Evolutionary conservation across 1,140 invertebrate species (phyloP), one percentile per base, ranked within the genome.

Genomic region (Aphelinus certus): DNA sequence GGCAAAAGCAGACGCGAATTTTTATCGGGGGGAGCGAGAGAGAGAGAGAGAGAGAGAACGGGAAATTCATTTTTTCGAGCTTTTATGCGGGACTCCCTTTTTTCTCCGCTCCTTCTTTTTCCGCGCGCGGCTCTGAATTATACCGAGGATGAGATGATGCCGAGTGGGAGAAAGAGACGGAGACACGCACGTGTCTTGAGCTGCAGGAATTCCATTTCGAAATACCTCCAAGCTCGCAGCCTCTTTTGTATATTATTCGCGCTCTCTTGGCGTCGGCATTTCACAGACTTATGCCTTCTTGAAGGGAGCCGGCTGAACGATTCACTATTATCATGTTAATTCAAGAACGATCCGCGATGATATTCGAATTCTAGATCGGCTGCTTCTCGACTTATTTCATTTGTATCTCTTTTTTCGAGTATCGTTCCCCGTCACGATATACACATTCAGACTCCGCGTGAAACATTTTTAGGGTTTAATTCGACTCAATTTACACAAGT

Each of bases 1-100:
- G 60, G 46, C 51, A 70, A 60, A 68, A 56, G 9, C 64, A 60
- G 55, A 63, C 61, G 67, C 58, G 61, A 72, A 70, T 76, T 73
- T 62, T 66, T 73, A 75, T 75, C 67, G 55, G 43, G 49, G 26
- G 51, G 51, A 62, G 72, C 57, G 46, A 1, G 6, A 26, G 26
- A 26, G 26, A 26, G 26, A 26, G 26, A 26, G 26, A 26, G 26
- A 26, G 26, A 26, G 26, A 26, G 26, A 6, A 6, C 7, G 72
- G 57, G 66, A 64, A 75, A 63, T 75, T 69, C 73, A 75, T 70
- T 69, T 75, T 69, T 56, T 56, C 26, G 46, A 63, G 69, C 62
- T 62, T 55, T 71, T 63, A 56, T 67, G 56, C 51, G 42, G 46
- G 49, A 67, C 56, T 10, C 43, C 48, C 46, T 46, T 9, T 56